Conservation (phyloP, 2,888 invertebrate genomes). For the Hyposoter dolosus region DNA sequence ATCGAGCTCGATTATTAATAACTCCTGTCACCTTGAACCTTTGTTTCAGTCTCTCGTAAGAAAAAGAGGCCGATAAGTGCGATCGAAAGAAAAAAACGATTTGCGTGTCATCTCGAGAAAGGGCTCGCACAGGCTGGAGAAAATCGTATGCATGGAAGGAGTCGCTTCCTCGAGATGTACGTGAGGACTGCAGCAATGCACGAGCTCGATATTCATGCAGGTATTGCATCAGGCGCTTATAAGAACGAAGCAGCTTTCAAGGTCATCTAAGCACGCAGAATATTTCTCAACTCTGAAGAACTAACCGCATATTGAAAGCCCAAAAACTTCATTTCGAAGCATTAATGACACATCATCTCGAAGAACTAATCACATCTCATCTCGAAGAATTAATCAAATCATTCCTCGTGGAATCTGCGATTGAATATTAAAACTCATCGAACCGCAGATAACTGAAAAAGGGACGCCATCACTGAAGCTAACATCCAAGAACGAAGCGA, state of each 20-base stretch:
- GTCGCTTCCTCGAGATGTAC: slow-evolving; percentile 85
- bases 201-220: slow-evolving; percentile 81
- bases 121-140: slow-evolving; percentile 86
- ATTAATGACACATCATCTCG: neutral
- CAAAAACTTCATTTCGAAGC: slow-evolving; percentile 40
- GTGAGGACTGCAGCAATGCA: slow-evolving; percentile 82
- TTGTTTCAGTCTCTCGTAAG: slow-evolving; percentile 44
- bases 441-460: neutral
- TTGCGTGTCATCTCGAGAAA: neutral
- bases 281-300: slow-evolving; percentile 47
- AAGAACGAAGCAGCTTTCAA: slow-evolving; percentile 77
- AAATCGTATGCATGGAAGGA: slow-evolving; percentile 90
- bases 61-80: slow-evolving; percentile 23
- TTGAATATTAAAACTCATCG: neutral
- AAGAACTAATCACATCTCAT: neutral
- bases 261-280: slow-evolving; percentile 76
- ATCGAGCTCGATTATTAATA: neutral
- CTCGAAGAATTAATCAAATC: neutral
- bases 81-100: neutral
- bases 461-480: slow-evolving; percentile 21
- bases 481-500: neutral
- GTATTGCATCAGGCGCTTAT: slow-evolving; percentile 80
- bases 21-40: slow-evolving; percentile 4
- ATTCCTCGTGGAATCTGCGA: neutral
- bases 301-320: slow-evolving; percentile 26